phyloP scores from a whole-genome alignment of 2,888 invertebrate species.

The Leucophora obtusa region DNA sequence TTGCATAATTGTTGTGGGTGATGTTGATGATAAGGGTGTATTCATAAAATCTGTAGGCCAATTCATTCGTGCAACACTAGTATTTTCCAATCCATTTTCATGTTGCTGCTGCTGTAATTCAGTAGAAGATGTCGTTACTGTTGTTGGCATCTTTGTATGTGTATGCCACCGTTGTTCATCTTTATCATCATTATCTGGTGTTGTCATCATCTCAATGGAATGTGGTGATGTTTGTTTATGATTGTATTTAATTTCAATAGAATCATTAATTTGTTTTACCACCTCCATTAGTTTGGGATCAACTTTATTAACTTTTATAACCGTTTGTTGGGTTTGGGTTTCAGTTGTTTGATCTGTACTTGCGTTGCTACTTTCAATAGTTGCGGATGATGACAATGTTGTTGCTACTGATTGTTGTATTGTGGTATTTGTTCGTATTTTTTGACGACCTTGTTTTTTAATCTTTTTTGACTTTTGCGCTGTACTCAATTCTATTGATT shows the following conservation, averaged over 20 bases:
- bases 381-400: neutral
- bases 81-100: constrained; percentile 10
- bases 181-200: constrained; percentile 45
- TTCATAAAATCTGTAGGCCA: constrained; percentile 73
- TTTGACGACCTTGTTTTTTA: constrained; percentile 59
- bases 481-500: constrained; percentile 21
- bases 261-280: constrained; percentile 71
- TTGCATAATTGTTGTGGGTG: neutral
- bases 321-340: constrained; percentile 23
- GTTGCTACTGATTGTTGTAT: constrained; percentile 13
- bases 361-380: neutral
- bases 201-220: constrained; percentile 61
- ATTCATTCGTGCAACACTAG: constrained; percentile 61
- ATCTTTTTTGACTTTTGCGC: constrained; percentile 27
- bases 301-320: constrained; percentile 62
- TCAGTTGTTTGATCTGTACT: neutral
- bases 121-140: neutral
- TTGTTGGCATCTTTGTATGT: neutral
- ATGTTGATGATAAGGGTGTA: constrained; percentile 63
- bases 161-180: neutral
- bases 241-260: constrained; percentile 64
- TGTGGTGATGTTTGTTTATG: constrained; percentile 58
- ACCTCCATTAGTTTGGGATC: constrained; percentile 66
- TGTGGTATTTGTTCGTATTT: constrained; percentile 44
- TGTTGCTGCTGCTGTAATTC: neutral